Evolutionary conservation across 2,113 vertebrate genomes (phyloP), one percentile per base, ranked within the genome.

Genomic region (Oncorhynchus masou): DNA sequence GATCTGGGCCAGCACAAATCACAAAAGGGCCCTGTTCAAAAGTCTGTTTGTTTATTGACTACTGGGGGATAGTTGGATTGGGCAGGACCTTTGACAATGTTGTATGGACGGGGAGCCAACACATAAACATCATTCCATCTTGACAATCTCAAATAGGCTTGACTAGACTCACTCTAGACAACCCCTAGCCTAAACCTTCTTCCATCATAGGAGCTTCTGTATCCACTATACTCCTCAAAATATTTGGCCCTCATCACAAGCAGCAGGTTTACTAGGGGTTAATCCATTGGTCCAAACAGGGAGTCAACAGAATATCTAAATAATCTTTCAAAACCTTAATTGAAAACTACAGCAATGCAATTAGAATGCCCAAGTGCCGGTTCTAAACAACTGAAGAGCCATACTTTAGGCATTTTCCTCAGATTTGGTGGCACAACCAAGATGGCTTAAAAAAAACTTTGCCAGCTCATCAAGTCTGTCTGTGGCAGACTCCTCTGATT

Each of bases 381-480:
- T 62, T n/a, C 59, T 62, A 62, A 13, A 22, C 16, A 29, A 24
- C 24, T 67, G 8, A 67, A 67, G 65, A 29, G 15, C 25, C 16
- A 64, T 64, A 62, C 24, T 15, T 25, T 29, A 15, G 11, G 15
- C 65, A 27, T 29, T 67, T 67, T 67, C 24, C 25, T 54, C 15
- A 4, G 51, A 39, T 45, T 15, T 4, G 16, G 68, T 45, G 29
- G 62, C 24, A 68, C 34, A 69, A 69, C 19, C 59, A 24, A 69
- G 49, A 70, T 45, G 69, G 74, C 74, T 76, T 76, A 70, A 76
- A 76, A 69, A 15, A 12, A 31, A 70, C 54, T 48, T 62, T 64
- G 54, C 68, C 68, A 76, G 75, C 68, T 76, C 75, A 76, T 70
- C 75, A 76, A 70, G 75, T 59, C 57, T 76, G 57, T 71, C 57